Base-by-base conservation (phyloP, 2,797 vertebrate genomes). In the Orientallactaga sibirica region DNA sequence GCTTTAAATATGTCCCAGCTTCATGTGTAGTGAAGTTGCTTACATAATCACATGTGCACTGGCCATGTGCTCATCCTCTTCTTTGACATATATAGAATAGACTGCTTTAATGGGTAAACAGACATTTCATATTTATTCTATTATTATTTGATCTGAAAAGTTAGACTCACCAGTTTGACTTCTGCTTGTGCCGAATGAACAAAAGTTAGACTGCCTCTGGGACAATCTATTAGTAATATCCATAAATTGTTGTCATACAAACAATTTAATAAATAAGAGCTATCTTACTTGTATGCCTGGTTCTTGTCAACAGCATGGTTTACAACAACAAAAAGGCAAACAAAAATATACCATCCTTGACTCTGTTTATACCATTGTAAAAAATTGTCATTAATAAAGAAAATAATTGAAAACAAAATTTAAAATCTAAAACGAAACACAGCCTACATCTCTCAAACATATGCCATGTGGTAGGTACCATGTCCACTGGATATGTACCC, bases 351-450 rank as follows among this genome's bases (percentile, higher is more conserved):
- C 92, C 18, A 90, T 70, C 33, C 20, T 71, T 80, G 52, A 78
- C 52, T 87, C 10, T 15, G 52, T 85, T 61, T 91, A 93, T 0
- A 75, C n/a, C 11, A 78, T 62, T 85, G 15, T 62, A 76, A 76
- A 76, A 91, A 78, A 58, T 24, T 33, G 24, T 83, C 12, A 90
- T 41, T 90, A 82, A 76, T 7, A 83, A 93, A 77, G n/a, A 92
- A 90, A 95, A 94, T 7, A 93, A 94, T 84, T 70, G 4, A 90
- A 93, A 90, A 83, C 29, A 68, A 37, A 88, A 29, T 89, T 67
- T 67, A 78, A 73, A 95, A 85, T 6, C 11, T 62, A 62, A 78
- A 86, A 64, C 18, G 2, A 84, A 92, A 68, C 15, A 27, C 48
- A 90, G 7, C 64, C 82, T 24, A n/a, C 19, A 67, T 95, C 52